These are phyloP conservation scores for Myripristis murdjan DNA, from an alignment of 2,797 vertebrate genomes.

Conservation along the genomic window DNA sequence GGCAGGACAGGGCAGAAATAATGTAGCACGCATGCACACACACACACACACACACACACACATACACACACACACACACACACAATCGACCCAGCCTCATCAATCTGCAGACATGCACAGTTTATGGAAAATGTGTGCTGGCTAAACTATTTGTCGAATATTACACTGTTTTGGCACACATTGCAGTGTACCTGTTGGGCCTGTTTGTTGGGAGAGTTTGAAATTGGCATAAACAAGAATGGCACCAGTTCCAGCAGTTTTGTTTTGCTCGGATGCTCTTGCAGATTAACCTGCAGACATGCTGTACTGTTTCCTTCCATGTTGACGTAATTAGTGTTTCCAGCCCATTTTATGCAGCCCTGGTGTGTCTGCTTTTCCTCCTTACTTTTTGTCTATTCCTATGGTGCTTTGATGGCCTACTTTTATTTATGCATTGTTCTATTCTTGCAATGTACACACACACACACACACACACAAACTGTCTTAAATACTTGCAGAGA, in stretches of 20 bases:
- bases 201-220: too few relatives aligned
- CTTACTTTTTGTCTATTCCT: slow-evolving; percentile 67
- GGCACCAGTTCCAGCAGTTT: too few relatives aligned
- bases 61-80: slow-evolving; percentile 1
- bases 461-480: slow-evolving; percentile 8
- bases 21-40: slow-evolving; percentile 15
- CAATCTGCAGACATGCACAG: too few relatives aligned
- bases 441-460: slow-evolving; percentile 62
- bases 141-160: too few relatives aligned
- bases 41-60: not conserved
- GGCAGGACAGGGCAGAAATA: slow-evolving; percentile 23
- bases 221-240: too few relatives aligned
- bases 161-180: too few relatives aligned
- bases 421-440: slow-evolving; percentile 71
- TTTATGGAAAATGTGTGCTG: too few relatives aligned
- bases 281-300: slow-evolving; percentile 36
- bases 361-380: slow-evolving; percentile 40
- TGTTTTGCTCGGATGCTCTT: slow-evolving; percentile 46
- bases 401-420: slow-evolving; percentile 52
- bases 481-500: not conserved
- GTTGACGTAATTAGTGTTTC: slow-evolving; percentile 50
- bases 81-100: too few relatives aligned
- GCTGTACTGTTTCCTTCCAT: slow-evolving; percentile 18
- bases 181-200: too few relatives aligned
- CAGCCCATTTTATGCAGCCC: slow-evolving; percentile 28